Base-by-base conservation (phyloP, 2,113 vertebrate genomes). In the Xiphorhynchus elegans region DNA sequence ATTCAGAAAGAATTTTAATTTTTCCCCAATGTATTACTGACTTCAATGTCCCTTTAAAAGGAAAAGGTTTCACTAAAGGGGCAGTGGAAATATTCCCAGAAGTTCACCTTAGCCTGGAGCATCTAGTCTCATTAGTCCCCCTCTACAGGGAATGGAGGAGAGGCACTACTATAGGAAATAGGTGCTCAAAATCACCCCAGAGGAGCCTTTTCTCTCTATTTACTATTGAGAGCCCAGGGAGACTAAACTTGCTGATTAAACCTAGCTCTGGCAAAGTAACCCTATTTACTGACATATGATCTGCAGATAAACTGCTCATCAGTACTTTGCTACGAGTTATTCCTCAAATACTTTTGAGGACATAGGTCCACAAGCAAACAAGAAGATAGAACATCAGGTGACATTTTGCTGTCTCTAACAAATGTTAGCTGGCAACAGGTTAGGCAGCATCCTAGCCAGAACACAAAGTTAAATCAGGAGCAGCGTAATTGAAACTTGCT, bases 151-250 rank as follows among this genome's bases (percentile, higher is more conserved):
- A 93, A 74, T 0, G 7, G 16, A 74, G 69, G 79, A 84, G 26
- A 95, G 76, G 39, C 59, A 77, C 29, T 74, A 28, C n/a, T 75
- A 4, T 8, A 59, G 42, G 85, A 92, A 96, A 92, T 11, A 70
- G 86, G 91, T 92, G 91, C 76, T 93, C 0, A 0, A 80, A 70
- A 78, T 89, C 80, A 84, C 64, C 68, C 68, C 64, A 81, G 83
- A 95, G 91, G 86, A 90, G 50, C 17, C 18, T 87, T 78, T 84
- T 91, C 72, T 82, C 40, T 79, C 52, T 95, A 52, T 93, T 97
- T 92, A 81, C 52, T 44, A 12, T 68, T 55, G 73, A 89, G 69
- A 77, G 15, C 89, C 69, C 46, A 75, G 73, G 60, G 73, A 95
- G 21, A 44, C 11, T 15, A 23, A 92, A 89, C 12, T 26, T 87